Evolutionary conservation across 1,140 invertebrate genomes (phyloP).

Genomic region (Drosophila mojavensis): DNA sequence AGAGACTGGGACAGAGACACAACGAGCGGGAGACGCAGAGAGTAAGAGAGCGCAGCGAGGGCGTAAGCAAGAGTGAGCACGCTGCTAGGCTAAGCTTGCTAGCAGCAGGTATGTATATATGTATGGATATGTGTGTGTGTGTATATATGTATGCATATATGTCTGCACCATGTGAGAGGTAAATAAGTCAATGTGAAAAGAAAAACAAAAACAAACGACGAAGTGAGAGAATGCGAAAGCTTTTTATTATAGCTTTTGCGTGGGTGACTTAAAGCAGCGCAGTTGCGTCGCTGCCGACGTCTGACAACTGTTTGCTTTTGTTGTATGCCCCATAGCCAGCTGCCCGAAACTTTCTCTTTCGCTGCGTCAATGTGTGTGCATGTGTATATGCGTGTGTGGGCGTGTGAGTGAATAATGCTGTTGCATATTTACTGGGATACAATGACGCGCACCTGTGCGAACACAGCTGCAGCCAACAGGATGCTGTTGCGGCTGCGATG

Average conservation of each 20-base stretch:
- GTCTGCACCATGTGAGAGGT: slow-evolving; percentile 16
- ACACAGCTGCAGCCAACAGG: slow-evolving; percentile 49
- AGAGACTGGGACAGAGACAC: slow-evolving; percentile 5
- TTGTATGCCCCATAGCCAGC: slow-evolving; percentile 56
- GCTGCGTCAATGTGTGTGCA: slow-evolving; percentile 13
- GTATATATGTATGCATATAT: neutral
- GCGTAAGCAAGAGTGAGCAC: slow-evolving; percentile 23
- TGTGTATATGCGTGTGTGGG: slow-evolving; percentile 6
- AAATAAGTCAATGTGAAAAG: slow-evolving; percentile 33
- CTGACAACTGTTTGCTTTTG: slow-evolving; percentile 77
- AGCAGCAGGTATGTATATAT: slow-evolving; percentile 47
- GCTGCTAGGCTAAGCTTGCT: slow-evolving; percentile 24
- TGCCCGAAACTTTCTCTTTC: slow-evolving; percentile 53
- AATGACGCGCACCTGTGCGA: slow-evolving; percentile 52
- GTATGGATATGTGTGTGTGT: slow-evolving; percentile 28
- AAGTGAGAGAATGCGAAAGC: slow-evolving; percentile 30
- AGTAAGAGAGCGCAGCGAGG: slow-evolving; percentile 6
- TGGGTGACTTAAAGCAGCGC: slow-evolving; percentile 67
- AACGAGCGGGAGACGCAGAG: slow-evolving; percentile 3
- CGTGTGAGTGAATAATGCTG: slow-evolving; percentile 53
- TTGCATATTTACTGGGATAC: slow-evolving; percentile 73
- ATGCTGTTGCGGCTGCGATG: slow-evolving; percentile 42
- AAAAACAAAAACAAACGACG: slow-evolving; percentile 25
- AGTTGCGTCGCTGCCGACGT: slow-evolving; percentile 46
- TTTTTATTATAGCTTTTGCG: slow-evolving; percentile 64